Evolutionary conservation across 2,113 vertebrate genomes (phyloP).

Genomic region (Rhipidura dahli): DNA sequence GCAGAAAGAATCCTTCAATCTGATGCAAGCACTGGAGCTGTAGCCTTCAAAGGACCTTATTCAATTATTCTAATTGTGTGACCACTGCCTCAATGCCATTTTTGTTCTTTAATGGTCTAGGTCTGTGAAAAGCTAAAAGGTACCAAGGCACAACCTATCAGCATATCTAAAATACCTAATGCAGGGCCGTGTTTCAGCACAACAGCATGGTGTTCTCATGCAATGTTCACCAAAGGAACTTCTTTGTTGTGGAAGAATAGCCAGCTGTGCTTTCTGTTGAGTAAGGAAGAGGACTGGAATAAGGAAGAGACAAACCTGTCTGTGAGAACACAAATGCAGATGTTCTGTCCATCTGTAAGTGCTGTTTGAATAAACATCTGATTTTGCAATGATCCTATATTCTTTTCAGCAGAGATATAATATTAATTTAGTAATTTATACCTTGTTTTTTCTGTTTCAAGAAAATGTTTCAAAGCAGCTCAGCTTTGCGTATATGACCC

Average conservation of each 20-base stretch:
- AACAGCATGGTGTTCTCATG: neutral
- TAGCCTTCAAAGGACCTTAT: neutral
- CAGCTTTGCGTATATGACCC: neutral
- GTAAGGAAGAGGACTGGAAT: neutral
- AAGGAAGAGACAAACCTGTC: neutral
- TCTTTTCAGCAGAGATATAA: neutral
- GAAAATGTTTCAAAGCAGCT: neutral
- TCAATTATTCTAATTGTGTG: neutral
- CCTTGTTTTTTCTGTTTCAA: neutral
- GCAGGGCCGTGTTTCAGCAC: neutral
- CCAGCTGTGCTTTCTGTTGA: neutral
- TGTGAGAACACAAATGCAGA: neutral
- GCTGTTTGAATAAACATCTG: neutral
- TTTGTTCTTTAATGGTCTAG: neutral
- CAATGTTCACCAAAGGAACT: neutral
- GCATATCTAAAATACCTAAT: neutral
- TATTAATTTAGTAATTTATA: neutral
- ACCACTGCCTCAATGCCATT: neutral
- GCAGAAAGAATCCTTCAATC: neutral
- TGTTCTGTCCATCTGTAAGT: neutral
- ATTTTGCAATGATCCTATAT: neutral
- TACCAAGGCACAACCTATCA: neutral
- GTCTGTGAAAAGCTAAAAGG: neutral
- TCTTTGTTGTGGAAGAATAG: neutral
- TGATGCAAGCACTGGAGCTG: neutral